Evolutionary conservation across 2,888 invertebrate genomes (phyloP).

Genomic region (Agrotis segetum): DNA sequence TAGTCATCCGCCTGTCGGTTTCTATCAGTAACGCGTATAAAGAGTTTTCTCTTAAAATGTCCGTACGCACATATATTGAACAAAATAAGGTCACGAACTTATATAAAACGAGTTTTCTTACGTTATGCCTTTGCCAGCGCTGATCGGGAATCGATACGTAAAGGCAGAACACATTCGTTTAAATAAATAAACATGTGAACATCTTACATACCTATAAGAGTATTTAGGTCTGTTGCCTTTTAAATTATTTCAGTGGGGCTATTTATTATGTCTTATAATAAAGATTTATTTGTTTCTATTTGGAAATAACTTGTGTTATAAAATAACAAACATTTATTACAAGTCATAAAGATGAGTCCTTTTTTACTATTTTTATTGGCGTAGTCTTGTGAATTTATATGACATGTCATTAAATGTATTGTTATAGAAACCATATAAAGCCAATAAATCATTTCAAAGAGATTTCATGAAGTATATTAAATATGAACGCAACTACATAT

Average conservation of each 20-base stretch:
- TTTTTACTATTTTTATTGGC: constrained; percentile 46
- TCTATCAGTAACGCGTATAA: constrained; percentile 53
- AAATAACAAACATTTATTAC: constrained; percentile 64
- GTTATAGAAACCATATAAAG: constrained; percentile 9
- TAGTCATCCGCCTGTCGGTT: constrained; percentile 62
- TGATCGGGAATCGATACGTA: constrained; percentile 38
- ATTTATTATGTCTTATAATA: constrained; percentile 62
- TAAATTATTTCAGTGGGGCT: constrained; percentile 53
- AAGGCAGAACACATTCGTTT: constrained; percentile 24
- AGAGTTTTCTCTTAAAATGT: constrained; percentile 58
- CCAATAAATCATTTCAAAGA: constrained; percentile 12
- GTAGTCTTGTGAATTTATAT: constrained; percentile 31
- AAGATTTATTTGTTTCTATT: constrained; percentile 63
- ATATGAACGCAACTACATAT: constrained; percentile 42
- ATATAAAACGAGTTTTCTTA: constrained; percentile 50
- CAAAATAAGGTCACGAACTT: constrained; percentile 62
- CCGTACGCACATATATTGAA: constrained; percentile 61
- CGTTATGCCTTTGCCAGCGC: constrained; percentile 37
- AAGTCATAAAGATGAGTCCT: constrained; percentile 60
- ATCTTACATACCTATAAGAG: constrained; percentile 23
- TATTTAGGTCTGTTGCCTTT: constrained; percentile 41
- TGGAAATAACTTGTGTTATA: constrained; percentile 55
- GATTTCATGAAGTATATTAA: constrained; percentile 14
- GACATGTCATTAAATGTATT: constrained; percentile 12
- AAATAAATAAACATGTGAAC: constrained; percentile 40